phyloP scores from a whole-genome alignment of 64 coral and sea anemone species.

The Porites lutea region DNA sequence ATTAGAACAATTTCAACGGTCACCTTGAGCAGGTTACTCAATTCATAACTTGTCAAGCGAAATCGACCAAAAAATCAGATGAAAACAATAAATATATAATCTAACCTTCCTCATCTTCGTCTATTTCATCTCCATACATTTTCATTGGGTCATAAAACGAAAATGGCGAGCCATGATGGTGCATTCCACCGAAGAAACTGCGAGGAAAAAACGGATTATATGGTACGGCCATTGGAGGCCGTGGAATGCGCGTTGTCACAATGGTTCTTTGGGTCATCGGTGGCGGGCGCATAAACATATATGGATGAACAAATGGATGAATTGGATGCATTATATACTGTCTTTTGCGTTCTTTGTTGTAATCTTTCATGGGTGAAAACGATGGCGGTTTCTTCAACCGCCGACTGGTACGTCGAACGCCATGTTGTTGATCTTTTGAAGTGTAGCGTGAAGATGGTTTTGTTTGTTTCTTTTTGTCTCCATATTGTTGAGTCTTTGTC shows the following conservation, averaged over 20 bases:
- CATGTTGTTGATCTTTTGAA: constrained; percentile 1
- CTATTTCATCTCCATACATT: constrained; percentile 33
- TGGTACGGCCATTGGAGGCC: constrained; percentile 85
- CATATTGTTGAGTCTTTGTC: constrained; percentile 33
- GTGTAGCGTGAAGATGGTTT: not conserved
- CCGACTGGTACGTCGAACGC: not conserved
- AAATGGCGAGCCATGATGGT: constrained; percentile 42
- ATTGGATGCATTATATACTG: constrained; percentile 91
- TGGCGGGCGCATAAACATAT: constrained; percentile 93
- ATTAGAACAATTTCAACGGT: not conserved
- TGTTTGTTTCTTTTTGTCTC: constrained; percentile 10
- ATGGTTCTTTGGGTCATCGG: constrained; percentile 98
- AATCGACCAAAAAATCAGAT: not conserved
- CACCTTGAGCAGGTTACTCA: not conserved
- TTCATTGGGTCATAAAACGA: constrained; percentile 23
- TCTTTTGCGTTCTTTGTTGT: constrained; percentile 83
- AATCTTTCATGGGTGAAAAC: constrained; percentile 23
- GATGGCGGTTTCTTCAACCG: constrained; percentile 8
- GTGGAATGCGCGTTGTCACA: constrained; percentile 95
- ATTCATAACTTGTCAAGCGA: not conserved
- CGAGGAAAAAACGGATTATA: constrained; percentile 69
- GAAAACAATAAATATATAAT: not conserved
- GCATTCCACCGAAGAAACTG: constrained; percentile 51
- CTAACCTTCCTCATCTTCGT: constrained; percentile 37
- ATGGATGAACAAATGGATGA: constrained; percentile 58